Evolutionary conservation across 1,140 invertebrate species (phyloP), one percentile per base, ranked within the genome.

Genomic region (Cryptotermes secundus): DNA sequence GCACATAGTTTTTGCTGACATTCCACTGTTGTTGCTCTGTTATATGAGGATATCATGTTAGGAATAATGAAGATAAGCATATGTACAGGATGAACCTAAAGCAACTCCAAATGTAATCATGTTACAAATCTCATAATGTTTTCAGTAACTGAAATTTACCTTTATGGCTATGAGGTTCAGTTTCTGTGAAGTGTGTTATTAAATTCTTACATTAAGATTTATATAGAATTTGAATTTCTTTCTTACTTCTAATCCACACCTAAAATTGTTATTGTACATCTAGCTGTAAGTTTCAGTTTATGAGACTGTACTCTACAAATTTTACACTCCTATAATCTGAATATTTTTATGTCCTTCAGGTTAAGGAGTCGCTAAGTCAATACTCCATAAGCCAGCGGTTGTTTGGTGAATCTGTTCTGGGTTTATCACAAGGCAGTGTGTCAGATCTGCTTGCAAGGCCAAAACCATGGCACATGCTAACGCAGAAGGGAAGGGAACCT

Each of bases 381-480:
- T 99, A 99, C 91, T 99, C 98, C 83, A 99, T 99, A 87, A 99
- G 98, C 85, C 99, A 99, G 90, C 93, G 99, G 85, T 91, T 99
- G 80, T 99, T 99, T 89, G 99, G 99, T 34, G 99, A 99, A 89
- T 97, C 96, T 3, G 98, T 99, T 24, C 91, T 99, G 79, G 99
- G 99, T 0, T 91, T 99, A 79, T 99, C 98, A 0, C 97, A 98
- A 89, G 98, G 98, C 26, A 98, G 97, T 1, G 98, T 99, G 0
- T 98, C 97, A 34, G 98, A 99, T 90, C 91, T 99, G 72, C 90
- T 99, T 82, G 98, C 98, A 35, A 90, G 98, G 80, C 98, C 98
- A 34, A 99, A 99, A 89, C 97, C 97, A 0, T 99, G 98, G 98
- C 96, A 98, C 88, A 98, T 98, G 97, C 90, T 99, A 16, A 99